These are phyloP conservation scores for Balaeniceps rex DNA, from an alignment of 2,113 vertebrate genomes.

Conservation along the genomic window DNA sequence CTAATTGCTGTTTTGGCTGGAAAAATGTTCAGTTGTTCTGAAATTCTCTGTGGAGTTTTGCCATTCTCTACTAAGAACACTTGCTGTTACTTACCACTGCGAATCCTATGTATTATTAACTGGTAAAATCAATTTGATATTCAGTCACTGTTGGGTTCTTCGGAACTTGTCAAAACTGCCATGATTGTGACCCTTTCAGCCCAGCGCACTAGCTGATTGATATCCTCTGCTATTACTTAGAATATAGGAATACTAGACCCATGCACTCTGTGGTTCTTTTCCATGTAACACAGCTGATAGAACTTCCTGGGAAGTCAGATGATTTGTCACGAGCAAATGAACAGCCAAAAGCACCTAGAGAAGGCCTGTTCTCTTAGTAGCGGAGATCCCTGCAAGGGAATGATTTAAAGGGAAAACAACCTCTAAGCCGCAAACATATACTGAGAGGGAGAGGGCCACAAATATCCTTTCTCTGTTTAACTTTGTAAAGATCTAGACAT, in stretches of 20 bases:
- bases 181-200: not conserved
- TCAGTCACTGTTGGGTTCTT: not conserved
- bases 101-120: not conserved
- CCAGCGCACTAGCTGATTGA: accelerated
- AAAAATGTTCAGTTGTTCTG: not conserved
- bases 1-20: not conserved
- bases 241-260: not conserved
- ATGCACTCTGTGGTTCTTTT: not conserved
- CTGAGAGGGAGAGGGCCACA: not conserved
- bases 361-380: not conserved
- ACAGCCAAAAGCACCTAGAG: not conserved
- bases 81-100: not conserved
- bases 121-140: not conserved
- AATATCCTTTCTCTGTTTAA: not conserved
- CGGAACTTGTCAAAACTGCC: not conserved
- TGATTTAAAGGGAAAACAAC: not conserved
- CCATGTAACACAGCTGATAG: not conserved
- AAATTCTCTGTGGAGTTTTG: not conserved
- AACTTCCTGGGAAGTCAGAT: not conserved
- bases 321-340: not conserved
- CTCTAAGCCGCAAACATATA: not conserved
- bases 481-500: not conserved
- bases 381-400: not conserved
- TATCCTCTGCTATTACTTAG: not conserved
- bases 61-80: not conserved